phyloP scores from a whole-genome alignment of 1,140 invertebrate genomes.

The Drosophila quadrilineata region DNA sequence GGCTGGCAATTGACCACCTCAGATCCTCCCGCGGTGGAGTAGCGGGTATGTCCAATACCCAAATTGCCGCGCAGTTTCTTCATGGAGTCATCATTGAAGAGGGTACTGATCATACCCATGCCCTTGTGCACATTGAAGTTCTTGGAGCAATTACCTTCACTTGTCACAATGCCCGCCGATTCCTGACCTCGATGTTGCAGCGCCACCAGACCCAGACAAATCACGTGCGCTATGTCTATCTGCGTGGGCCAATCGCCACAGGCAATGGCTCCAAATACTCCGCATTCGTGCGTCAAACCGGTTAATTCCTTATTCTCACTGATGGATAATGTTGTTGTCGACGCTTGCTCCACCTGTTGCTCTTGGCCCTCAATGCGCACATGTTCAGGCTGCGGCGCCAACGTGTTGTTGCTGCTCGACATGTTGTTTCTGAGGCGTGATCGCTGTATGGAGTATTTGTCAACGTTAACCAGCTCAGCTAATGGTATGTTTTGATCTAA shows the following conservation, averaged over 20 bases:
- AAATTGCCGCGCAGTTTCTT: constrained; percentile 94
- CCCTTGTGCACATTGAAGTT: constrained; percentile 94
- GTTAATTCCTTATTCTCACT: constrained; percentile 76
- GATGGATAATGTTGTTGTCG: constrained; percentile 39
- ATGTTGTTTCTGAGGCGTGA: constrained; percentile 45
- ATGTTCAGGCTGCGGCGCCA: constrained; percentile 28
- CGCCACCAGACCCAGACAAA: constrained; percentile 94
- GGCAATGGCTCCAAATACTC: constrained; percentile 96
- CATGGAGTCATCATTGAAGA: constrained; percentile 95
- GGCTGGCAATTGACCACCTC: constrained; percentile 97
- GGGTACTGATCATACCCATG: constrained; percentile 96
- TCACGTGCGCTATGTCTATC: constrained; percentile 87
- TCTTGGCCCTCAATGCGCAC: constrained; percentile 39
- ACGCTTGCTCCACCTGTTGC: constrained; percentile 58
- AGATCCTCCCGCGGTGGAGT: constrained; percentile 96
- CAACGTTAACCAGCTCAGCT: constrained; percentile 26
- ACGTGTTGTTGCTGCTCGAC: constrained; percentile 41
- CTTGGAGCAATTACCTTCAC: constrained; percentile 89
- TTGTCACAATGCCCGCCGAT: constrained; percentile 97
- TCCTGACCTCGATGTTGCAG: constrained; percentile 98
- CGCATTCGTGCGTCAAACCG: constrained; percentile 95
- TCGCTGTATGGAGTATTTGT: constrained; percentile 12
- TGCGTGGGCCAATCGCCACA: constrained; percentile 93
- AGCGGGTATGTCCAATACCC: constrained; percentile 97
- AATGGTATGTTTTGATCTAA: constrained; percentile 38